Percentiles rank a stretch among this genome's conserved stretches.
phyloP scores from a whole-genome alignment of 2,113 vertebrate species.

The Platycercus adscitus region DNA sequence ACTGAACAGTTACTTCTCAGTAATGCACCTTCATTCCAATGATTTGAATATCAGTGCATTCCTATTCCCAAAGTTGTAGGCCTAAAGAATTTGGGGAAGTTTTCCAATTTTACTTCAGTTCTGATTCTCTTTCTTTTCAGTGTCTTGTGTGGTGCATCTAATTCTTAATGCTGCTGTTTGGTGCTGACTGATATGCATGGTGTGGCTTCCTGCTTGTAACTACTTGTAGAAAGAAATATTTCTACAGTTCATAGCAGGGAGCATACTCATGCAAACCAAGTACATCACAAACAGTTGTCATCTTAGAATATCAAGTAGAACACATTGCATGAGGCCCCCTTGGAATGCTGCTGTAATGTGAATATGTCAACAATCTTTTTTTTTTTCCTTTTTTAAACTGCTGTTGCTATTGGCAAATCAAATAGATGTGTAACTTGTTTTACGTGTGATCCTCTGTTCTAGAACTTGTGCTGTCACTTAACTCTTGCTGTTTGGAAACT shows the following conservation, averaged over 20 bases:
- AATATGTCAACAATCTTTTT: not conserved
- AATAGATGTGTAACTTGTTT: not conserved
- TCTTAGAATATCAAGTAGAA: not conserved
- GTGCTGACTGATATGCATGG: accelerated
- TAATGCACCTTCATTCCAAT: not conserved
- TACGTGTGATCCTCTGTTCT: not conserved
- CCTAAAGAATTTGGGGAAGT: not conserved
- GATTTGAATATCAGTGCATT: not conserved
- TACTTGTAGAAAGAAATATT: not conserved
- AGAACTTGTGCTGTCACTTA: not conserved
- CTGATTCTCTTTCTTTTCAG: not conserved
- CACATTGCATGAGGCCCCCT: accelerated
- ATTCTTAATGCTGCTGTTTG: not conserved
- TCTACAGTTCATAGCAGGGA: not conserved
- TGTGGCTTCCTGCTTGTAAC: not conserved
- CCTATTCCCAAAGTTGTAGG: not conserved
- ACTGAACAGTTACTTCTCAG: not conserved
- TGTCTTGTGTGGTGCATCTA: not conserved
- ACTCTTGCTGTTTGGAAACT: not conserved
- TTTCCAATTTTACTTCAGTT: not conserved
- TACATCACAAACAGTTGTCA: not conserved
- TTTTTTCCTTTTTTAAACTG: not conserved
- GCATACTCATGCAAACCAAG: not conserved
- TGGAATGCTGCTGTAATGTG: not conserved
- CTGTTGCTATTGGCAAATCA: not conserved